Evolutionary conservation across 2,113 vertebrate species (phyloP), one percentile per base, ranked within the genome.

Genomic region (Ochotona curzoniae): DNA sequence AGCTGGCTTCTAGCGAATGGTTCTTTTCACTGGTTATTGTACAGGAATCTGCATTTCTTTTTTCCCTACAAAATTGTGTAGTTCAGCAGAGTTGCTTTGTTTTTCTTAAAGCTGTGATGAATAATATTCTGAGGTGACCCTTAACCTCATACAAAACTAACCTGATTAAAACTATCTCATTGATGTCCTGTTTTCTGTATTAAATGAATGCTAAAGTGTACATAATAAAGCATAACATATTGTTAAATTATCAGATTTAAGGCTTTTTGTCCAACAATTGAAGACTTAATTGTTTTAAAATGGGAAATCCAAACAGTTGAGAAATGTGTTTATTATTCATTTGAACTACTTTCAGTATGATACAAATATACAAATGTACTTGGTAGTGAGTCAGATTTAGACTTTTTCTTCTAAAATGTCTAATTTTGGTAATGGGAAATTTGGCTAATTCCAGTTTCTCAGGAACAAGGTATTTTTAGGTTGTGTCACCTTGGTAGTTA

Each of bases 341-440:
- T 91, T 84, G 67, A 92, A 14, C 81, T 60, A 80, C n/a, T 88
- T 83, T 83, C 57, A 88, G 32, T 87, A 15, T 93, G 81, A 47
- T 91, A 73, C 47, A 54, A 91, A 82, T 49, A 74, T 82, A n/a
- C 54, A 57, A 18, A 57, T 57, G 18, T 78, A 12, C 60, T 71
- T 88, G 49, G 57, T 86, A 79, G 49, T 92, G 90, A 93, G 60
- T 87, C 82, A 90, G 21, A 87, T 83, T 91, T 76, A 94, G 79
- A 87, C 64, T 85, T 28, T 28, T 61, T 12, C 20, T 76, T 94
- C 67, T 91, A 75, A 92, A 93, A 66, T 94, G 67, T 96, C 75
- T 87, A 89, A 89, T 95, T 96, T 95, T 86, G 78, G 60, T 94
- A 84, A 96, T 94, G 74, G 76, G 64, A 94, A 93, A 90, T 92